These are phyloP conservation scores for Chrysodeixis includens DNA, from an alignment of 2,888 invertebrate species.

Conservation along the genomic window DNA sequence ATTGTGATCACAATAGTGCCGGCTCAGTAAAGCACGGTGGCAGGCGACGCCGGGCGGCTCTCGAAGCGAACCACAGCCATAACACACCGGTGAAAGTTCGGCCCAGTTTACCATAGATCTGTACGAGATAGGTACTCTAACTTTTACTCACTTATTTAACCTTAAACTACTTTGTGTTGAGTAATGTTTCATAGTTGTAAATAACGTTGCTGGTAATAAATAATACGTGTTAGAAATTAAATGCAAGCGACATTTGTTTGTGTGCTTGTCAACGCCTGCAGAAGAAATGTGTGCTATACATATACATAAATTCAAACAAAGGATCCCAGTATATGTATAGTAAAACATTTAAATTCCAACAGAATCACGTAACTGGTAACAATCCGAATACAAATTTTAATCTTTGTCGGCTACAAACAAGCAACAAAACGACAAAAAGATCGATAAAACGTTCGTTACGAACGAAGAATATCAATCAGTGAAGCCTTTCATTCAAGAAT, in stretches of 20 bases:
- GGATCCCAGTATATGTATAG: neutral
- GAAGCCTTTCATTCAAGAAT: slow-evolving; percentile 11
- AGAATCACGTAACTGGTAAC: neutral
- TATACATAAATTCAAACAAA: neutral
- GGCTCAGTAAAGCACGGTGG: neutral
- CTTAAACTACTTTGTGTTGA: slow-evolving; percentile 42
- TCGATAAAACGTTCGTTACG: neutral
- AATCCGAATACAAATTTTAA: neutral
- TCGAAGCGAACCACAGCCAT: slow-evolving; percentile 49
- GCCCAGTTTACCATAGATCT: slow-evolving; percentile 42
- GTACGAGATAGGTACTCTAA: slow-evolving; percentile 21
- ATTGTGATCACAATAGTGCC: neutral
- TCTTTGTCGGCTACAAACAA: neutral
- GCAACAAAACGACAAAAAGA: neutral
- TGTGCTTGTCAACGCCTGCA: too few relatives aligned
- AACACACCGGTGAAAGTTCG: slow-evolving; percentile 56
- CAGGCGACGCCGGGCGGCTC: slow-evolving; percentile 14
- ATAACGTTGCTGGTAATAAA: slow-evolving; percentile 28
- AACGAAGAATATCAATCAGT: slow-evolving; percentile 16
- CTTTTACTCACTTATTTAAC: slow-evolving; percentile 48
- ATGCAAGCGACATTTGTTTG: too few relatives aligned
- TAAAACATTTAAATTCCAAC: slow-evolving; percentile 2
- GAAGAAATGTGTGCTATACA: too few relatives aligned
- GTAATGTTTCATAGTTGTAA: slow-evolving; percentile 19
- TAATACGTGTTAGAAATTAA: slow-evolving; percentile 20